Percentiles rank a stretch among this genome's conserved stretches.
These are phyloP conservation scores for Thaumatotibia leucotreta DNA, from an alignment of 1,140 invertebrate genomes.

Conservation along the genomic window DNA sequence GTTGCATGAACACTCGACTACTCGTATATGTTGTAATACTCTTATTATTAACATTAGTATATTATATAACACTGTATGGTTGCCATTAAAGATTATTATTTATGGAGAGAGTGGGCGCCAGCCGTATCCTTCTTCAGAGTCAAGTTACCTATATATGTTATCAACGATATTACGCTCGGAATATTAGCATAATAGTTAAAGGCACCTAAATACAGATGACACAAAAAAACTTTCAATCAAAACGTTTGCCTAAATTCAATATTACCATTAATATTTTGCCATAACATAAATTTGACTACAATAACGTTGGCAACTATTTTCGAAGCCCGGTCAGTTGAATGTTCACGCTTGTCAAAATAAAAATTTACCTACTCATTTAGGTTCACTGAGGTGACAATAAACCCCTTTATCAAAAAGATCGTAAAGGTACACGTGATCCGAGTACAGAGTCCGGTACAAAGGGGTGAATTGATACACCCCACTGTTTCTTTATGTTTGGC, in stretches of 20 bases:
- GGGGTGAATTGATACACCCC: slow-evolving; percentile 65
- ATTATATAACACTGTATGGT: background rate
- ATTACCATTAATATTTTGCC: no score
- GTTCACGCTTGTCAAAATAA: background rate
- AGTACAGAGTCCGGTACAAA: slow-evolving; percentile 50
- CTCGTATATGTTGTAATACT: background rate
- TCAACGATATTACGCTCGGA: background rate
- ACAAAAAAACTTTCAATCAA: no score
- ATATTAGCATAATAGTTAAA: background rate
- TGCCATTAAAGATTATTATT: background rate
- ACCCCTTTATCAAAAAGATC: slow-evolving; percentile 5
- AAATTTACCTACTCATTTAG: background rate
- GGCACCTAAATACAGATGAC: no score
- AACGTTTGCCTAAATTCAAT: no score
- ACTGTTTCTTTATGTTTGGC: slow-evolving; percentile 68
- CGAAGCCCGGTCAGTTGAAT: background rate
- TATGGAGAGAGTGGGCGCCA: background rate
- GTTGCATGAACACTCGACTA: no score
- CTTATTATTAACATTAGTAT: background rate
- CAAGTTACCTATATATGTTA: no score
- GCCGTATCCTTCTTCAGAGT: background rate
- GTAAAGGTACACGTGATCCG: slow-evolving; percentile 10
- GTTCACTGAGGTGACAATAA: background rate
- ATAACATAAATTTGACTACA: no score
- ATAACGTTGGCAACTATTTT: no score